Base-by-base conservation (phyloP, 2,113 vertebrate species). In the Bubo bubo region DNA sequence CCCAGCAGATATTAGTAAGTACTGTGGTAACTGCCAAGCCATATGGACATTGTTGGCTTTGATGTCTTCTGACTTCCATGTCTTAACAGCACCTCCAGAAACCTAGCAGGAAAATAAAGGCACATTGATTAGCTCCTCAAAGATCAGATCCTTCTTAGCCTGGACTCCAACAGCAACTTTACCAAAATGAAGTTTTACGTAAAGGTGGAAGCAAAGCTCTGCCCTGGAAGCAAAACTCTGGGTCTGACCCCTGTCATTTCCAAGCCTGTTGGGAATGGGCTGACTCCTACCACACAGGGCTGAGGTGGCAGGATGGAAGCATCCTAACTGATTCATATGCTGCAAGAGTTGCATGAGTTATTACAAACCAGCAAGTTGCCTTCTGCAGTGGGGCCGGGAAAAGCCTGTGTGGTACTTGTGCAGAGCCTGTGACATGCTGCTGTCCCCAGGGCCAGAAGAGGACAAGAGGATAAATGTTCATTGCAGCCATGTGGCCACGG, bases 11-110 rank as follows among this genome's bases (percentile, higher is more conserved):
- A 99, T 97, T 59, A 99, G 73, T 43, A 97, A 83, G 45, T 99
- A 99, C 30, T 99, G 99, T 19, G 99, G 99, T 79, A 99, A 92
- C 97, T 99, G 99, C 99, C 99, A 99, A 70, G 98, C 98, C 41
- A 99, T 98, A 90, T 99, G 98, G 43, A 99, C 93, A 39, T 98
- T 96, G 96, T 99, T 99, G 53, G 98, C 98, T 60, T 97, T 85
- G 34, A 99, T 98, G 49, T 99, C 99, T 98, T 98, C 98, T 50
- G 97, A 98, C 94, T 97, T 99, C 92, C 86, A 98, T 0, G 13
- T 86, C 28, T 97, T 53, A 84, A 79, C 55, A 41, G 96, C 58
- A 34, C 68, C 56, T 60, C 50, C 88, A 26, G 94, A 92, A 12
- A 81, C 94, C 99, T 99, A 97, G 35, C 30, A 90, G 64, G 45